These are phyloP conservation scores for Heliconius sara DNA, from an alignment of 2,888 invertebrate genomes.

Conservation along the genomic window DNA sequence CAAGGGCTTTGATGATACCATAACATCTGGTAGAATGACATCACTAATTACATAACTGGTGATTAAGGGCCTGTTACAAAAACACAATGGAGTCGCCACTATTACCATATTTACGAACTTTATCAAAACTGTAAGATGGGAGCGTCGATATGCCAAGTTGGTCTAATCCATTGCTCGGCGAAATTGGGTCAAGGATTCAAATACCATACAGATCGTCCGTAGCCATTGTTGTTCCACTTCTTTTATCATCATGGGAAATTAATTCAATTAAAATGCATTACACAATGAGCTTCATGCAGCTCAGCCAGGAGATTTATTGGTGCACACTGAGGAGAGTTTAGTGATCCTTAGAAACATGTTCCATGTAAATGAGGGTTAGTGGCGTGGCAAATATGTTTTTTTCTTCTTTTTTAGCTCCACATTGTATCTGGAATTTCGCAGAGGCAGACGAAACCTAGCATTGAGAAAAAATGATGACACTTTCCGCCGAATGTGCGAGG, in stretches of 20 bases:
- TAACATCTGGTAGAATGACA: conserved; percentile 39
- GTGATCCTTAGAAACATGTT: conserved; percentile 29
- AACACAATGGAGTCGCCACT: conserved; percentile 34
- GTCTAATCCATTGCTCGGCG: conserved; percentile 54
- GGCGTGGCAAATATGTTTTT: too few species aligned
- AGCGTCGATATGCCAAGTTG: conserved; percentile 57
- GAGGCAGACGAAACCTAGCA: too few species aligned
- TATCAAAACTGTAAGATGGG: conserved; percentile 53
- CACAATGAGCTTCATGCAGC: conserved; percentile 43
- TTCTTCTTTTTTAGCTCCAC: too few species aligned
- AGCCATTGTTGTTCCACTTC: conserved; percentile 53
- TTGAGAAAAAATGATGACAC: too few species aligned
- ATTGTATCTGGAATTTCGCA: too few species aligned
- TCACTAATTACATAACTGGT: conserved; percentile 37
- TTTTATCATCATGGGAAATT: conserved; percentile 69
- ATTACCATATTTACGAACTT: conserved; percentile 26
- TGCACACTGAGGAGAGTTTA: conserved; percentile 39
- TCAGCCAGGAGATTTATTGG: conserved; percentile 42
- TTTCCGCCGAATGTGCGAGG: too few species aligned
- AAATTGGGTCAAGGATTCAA: conserved; percentile 69
- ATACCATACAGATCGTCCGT: conserved; percentile 49
- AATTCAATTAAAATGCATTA: conserved; percentile 65
- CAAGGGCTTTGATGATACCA: conserved; percentile 12
- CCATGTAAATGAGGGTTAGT: not conserved
- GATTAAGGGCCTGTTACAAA: conserved; percentile 37